Conservation (phyloP, 2,113 vertebrate genomes). For the Rissa tridactyla region DNA sequence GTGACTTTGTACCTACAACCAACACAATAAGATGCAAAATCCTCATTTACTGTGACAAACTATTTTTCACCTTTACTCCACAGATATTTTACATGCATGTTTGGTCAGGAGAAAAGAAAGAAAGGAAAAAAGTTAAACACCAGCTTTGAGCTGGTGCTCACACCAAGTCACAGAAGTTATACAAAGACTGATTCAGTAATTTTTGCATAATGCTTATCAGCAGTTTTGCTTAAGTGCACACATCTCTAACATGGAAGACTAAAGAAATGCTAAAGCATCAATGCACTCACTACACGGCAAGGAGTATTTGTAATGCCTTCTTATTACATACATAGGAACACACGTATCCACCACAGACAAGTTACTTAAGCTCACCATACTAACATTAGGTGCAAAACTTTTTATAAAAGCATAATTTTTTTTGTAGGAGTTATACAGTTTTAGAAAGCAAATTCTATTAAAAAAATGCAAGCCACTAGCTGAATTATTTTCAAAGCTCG, state of each 20-base stretch:
- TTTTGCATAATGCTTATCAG: background rate
- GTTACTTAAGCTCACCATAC: background rate
- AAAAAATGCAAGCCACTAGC: background rate
- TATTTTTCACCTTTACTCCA: background rate
- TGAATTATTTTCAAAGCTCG: background rate
- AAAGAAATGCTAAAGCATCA: background rate
- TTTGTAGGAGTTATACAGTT: background rate
- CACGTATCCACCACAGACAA: fast-evolving
- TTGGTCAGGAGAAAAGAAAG: background rate
- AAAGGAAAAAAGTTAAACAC: background rate
- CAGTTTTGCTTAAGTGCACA: background rate
- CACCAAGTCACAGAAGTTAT: background rate
- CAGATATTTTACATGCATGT: background rate
- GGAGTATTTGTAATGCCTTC: background rate
- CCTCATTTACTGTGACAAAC: background rate
- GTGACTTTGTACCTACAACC: background rate
- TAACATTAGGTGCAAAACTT: background rate
- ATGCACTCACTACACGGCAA: background rate
- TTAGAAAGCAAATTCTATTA: background rate
- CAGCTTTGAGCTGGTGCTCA: background rate
- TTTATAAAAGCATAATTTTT: background rate
- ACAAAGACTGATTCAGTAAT: background rate
- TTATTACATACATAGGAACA: background rate
- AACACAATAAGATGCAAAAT: background rate
- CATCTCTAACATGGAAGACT: background rate